phyloP scores from a whole-genome alignment of 2,113 vertebrate genomes.

The Columba janthina region DNA sequence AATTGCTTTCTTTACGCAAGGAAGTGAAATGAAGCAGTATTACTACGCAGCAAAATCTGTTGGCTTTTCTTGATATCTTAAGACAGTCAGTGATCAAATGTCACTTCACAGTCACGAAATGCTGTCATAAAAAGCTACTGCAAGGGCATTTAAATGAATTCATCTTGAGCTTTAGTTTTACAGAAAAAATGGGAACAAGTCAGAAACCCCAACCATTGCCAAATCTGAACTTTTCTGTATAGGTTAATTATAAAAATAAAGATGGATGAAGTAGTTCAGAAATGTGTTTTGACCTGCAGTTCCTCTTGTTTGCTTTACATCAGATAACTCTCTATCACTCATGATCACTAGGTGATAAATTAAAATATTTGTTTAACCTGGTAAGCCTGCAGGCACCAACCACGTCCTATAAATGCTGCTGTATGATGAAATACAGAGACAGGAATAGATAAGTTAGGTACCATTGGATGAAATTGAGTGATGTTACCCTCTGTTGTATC shows the following conservation, averaged over 20 bases:
- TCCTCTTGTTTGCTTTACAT: background rate
- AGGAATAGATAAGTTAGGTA: background rate
- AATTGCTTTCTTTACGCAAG: background rate
- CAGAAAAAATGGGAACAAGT: background rate
- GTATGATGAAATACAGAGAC: background rate
- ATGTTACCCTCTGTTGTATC: background rate
- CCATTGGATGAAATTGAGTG: background rate
- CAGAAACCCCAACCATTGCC: background rate
- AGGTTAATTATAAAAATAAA: background rate
- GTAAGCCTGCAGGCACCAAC: background rate
- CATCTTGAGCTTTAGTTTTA: background rate
- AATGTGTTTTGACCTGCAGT: background rate
- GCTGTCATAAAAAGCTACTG: background rate
- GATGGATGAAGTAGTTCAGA: background rate
- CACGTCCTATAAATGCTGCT: background rate
- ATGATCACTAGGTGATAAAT: background rate
- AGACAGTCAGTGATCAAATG: background rate
- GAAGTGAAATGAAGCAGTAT: background rate
- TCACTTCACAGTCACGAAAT: background rate
- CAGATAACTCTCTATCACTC: background rate
- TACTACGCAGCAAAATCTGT: background rate
- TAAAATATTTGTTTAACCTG: background rate
- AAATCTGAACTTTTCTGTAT: background rate
- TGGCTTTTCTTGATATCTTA: background rate
- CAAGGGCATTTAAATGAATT: background rate